Percentiles rank a stretch among this genome's conserved stretches.
phyloP scores from a whole-genome alignment of 2,797 vertebrate species.

The Coracias cyanogaster region DNA sequence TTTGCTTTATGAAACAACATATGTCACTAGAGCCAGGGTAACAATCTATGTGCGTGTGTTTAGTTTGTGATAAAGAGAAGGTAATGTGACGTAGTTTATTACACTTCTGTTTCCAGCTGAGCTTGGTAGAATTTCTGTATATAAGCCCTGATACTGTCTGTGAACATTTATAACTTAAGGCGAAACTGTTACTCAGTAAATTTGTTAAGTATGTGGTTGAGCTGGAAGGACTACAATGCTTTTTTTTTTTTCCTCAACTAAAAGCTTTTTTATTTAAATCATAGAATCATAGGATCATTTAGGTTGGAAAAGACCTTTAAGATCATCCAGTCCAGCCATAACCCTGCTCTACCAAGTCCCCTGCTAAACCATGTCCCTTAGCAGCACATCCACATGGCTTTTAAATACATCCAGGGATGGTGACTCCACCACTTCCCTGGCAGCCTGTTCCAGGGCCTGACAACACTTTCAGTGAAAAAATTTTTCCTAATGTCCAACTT shows the following conservation, averaged over 20 bases:
- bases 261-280: background rate
- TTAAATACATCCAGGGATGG: no score
- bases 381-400: no score
- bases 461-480: no score
- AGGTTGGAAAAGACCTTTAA: no score
- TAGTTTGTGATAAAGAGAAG: background rate
- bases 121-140: background rate
- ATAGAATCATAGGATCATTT: no score
- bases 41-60: background rate
- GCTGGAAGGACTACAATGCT: background rate
- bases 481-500: no score
- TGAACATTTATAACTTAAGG: background rate
- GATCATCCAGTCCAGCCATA: no score
- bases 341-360: no score
- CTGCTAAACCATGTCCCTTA: no score
- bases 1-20: fast-evolving
- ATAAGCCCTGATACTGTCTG: background rate
- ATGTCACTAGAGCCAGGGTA: background rate
- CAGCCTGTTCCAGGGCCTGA: no score
- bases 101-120: background rate
- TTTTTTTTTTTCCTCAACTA: background rate
- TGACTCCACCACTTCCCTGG: no score
- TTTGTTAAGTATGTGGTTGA: background rate
- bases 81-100: background rate
- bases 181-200: background rate